A percentile compares a stretch with the other conserved stretches of the same genome.
These are phyloP conservation scores for Pseudeuparius sepicola DNA, from an alignment of 2,888 invertebrate species.

Conservation along the genomic window DNA sequence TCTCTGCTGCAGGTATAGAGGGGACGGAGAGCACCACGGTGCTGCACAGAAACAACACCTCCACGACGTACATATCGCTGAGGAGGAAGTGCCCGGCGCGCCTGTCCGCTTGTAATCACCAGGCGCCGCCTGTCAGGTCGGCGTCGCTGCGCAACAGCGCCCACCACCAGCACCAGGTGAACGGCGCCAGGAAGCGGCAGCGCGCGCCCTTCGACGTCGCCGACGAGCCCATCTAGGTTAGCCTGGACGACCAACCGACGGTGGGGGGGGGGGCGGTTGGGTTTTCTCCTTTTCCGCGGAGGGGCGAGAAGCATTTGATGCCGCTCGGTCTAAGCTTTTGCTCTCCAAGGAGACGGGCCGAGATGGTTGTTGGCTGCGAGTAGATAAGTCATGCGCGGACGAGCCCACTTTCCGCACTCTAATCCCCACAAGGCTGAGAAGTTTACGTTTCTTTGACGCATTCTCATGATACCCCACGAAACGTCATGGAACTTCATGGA, in stretches of 20 bases:
- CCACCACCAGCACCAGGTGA: not conserved
- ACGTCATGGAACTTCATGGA: too few species aligned
- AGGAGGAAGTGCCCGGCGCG: conserved; percentile 39
- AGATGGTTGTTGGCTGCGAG: too few species aligned
- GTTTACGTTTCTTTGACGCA: too few species aligned
- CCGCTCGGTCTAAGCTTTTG: too few species aligned
- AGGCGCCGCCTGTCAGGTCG: conserved; percentile 28
- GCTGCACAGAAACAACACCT: conserved; percentile 51
- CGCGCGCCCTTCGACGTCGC: not conserved
- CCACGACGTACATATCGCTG: conserved; percentile 51
- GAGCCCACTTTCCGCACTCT: too few species aligned
- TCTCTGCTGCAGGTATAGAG: conserved; percentile 38
- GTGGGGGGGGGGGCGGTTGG: not conserved
- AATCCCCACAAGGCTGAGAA: too few species aligned
- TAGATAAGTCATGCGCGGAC: too few species aligned
- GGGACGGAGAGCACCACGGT: conserved; percentile 42
- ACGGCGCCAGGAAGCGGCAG: not conserved
- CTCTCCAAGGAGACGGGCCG: too few species aligned
- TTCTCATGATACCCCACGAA: too few species aligned
- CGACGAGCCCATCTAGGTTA: conserved; percentile 3
- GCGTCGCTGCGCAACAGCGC: conserved; percentile 27
- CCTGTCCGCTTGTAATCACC: conserved; percentile 21
- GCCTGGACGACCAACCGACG: too few species aligned
- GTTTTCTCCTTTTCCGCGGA: not conserved
- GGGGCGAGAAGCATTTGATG: not conserved